Percentiles rank a stretch among this genome's conserved stretches.
Conservation (phyloP, 2,888 invertebrate species). For the Cheilosia soror region DNA sequence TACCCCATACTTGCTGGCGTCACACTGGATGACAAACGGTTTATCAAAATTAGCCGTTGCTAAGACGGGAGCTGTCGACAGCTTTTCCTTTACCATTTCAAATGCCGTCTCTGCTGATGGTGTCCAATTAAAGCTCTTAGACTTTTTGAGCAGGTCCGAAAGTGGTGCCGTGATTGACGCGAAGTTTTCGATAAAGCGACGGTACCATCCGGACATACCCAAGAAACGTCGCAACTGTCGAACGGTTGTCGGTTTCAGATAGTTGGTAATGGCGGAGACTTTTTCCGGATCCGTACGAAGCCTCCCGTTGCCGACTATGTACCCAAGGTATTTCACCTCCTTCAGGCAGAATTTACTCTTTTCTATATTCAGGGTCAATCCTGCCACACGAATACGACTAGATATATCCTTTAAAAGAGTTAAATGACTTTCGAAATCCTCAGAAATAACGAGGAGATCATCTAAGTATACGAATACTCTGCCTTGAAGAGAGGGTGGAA, state of each 20-base stretch:
- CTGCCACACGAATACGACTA: not conserved
- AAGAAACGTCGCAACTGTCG: not conserved
- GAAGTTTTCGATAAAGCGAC: not conserved
- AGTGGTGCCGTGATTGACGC: not conserved
- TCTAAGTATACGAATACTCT: not conserved
- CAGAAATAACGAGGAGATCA: not conserved
- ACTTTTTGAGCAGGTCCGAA: not conserved
- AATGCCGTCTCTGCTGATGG: not conserved
- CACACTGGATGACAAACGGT: not conserved
- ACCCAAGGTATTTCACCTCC: not conserved
- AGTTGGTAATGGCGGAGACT: not conserved
- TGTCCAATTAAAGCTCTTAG: not conserved
- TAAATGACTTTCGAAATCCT: not conserved
- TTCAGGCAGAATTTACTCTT: not conserved
- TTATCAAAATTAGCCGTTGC: not conserved
- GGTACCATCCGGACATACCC: not conserved
- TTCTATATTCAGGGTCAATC: not conserved
- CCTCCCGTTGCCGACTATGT: not conserved
- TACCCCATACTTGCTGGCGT: not conserved
- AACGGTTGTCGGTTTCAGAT: not conserved
- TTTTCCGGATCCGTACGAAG: not conserved
- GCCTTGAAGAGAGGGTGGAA: not conserved
- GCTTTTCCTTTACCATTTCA: not conserved
- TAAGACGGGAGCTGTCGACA: not conserved
- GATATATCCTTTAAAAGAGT: not conserved